Conservation (phyloP, 1,140 invertebrate genomes). For the Harpegnathos saltator region DNA sequence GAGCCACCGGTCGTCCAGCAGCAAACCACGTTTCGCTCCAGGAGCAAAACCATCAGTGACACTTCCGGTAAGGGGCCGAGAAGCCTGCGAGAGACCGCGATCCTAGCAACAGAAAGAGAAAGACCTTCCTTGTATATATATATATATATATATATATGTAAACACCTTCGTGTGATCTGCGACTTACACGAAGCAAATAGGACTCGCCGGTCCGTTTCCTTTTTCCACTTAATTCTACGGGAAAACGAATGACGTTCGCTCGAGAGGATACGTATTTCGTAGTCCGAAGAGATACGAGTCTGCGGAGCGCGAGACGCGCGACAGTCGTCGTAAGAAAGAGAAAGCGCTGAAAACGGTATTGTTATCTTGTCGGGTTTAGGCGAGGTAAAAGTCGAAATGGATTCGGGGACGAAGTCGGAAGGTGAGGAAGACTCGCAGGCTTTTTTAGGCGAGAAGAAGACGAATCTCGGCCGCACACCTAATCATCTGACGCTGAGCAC, state of each 20-base stretch:
- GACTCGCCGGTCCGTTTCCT: too few species aligned
- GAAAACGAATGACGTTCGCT: too few species aligned
- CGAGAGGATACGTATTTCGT: too few species aligned
- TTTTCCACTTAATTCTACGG: too few species aligned
- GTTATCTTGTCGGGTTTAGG: conserved; percentile 72
- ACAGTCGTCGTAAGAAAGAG: too few species aligned
- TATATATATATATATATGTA: too few species aligned
- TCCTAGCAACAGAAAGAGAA: too few species aligned
- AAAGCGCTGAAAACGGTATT: not conserved
- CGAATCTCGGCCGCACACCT: conserved; percentile 93
- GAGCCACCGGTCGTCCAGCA: conserved; percentile 78
- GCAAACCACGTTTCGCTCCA: conserved; percentile 90
- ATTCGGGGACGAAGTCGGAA: conserved; percentile 93
- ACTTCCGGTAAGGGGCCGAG: conserved; percentile 88
- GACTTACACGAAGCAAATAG: too few species aligned
- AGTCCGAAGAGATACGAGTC: too few species aligned
- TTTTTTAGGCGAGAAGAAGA: conserved; percentile 89
- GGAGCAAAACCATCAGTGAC: conserved; percentile 96
- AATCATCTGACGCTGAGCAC: conserved; percentile 97
- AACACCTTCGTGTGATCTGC: too few species aligned
- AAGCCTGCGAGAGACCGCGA: not conserved
- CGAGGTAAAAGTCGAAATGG: conserved; percentile 86
- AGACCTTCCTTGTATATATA: too few species aligned
- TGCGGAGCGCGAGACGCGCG: too few species aligned
- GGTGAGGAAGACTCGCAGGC: conserved; percentile 93